Conservation (phyloP, 2,888 invertebrate genomes). For the Drosophila meridionalis region DNA sequence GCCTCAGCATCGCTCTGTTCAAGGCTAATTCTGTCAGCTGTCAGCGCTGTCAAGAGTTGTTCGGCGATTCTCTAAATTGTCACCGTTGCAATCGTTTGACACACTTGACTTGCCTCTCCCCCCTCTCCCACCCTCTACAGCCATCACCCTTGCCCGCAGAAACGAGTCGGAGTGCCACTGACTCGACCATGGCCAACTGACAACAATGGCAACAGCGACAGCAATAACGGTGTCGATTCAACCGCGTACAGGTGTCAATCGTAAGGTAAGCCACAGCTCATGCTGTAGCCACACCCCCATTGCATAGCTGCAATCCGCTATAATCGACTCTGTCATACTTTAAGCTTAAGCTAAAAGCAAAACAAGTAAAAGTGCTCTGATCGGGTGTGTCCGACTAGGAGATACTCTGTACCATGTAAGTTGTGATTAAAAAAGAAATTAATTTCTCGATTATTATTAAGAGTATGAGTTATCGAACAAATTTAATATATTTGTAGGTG, state of each 20-base stretch:
- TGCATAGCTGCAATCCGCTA: background rate
- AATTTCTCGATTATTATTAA: background rate
- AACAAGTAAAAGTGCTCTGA: background rate
- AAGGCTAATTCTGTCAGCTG: slow-evolving; percentile 83
- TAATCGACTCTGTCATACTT: slow-evolving; percentile 3
- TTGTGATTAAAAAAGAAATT: background rate
- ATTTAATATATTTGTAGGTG: too few relatives aligned
- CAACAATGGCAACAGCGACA: slow-evolving; percentile 22
- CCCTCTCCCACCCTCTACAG: background rate
- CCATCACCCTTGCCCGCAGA: background rate
- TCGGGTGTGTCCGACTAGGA: background rate
- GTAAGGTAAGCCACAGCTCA: slow-evolving; percentile 26
- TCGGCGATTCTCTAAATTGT: slow-evolving; percentile 73
- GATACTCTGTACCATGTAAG: background rate
- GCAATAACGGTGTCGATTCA: slow-evolving; percentile 14
- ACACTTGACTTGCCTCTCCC: slow-evolving; percentile 11
- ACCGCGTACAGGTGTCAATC: slow-evolving; percentile 24
- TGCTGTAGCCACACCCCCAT: slow-evolving; percentile 2
- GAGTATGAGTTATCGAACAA: too few relatives aligned
- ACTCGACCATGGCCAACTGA: slow-evolving; percentile 22
- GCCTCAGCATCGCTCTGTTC: slow-evolving; percentile 55
- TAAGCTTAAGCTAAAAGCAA: background rate
- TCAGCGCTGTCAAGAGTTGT: slow-evolving; percentile 76
- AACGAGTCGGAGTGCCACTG: slow-evolving; percentile 11
- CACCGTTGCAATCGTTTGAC: slow-evolving; percentile 60